phyloP scores from a whole-genome alignment of 2,113 vertebrate genomes.

The Podiceps cristatus region DNA sequence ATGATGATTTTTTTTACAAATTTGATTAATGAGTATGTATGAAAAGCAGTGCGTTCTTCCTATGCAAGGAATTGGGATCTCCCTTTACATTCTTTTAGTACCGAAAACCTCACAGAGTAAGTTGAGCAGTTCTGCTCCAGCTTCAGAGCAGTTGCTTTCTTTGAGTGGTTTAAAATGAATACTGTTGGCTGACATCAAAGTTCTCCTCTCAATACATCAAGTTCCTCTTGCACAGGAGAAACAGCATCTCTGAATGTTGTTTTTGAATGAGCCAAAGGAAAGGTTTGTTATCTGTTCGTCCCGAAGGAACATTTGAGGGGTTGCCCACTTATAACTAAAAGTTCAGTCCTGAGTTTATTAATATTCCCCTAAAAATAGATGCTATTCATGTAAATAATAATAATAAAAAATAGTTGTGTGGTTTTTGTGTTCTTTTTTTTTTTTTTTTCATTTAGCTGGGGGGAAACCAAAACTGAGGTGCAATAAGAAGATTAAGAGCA shows the following conservation, averaged over 20 bases:
- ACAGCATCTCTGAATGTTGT: background rate
- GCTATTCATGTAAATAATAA: background rate
- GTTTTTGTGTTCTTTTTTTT: no score
- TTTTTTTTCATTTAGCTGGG: background rate
- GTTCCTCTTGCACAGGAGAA: background rate
- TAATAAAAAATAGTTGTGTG: no score
- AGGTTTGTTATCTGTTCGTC: background rate
- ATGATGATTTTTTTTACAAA: background rate
- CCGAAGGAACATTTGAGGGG: background rate
- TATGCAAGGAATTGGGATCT: background rate
- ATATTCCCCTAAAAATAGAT: background rate
- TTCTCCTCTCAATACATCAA: background rate
- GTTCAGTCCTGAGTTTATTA: background rate
- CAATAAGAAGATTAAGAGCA: background rate
- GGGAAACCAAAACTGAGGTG: rapidly evolving
- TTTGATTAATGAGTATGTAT: background rate
- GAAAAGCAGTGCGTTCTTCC: background rate
- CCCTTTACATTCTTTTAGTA: background rate
- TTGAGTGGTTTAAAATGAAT: background rate
- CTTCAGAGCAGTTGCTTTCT: background rate
- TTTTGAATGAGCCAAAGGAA: background rate
- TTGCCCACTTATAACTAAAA: background rate
- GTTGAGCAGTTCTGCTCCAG: background rate
- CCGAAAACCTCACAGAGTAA: background rate
- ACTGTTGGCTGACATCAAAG: background rate